Evolutionary conservation across 2,797 vertebrate genomes (phyloP), one percentile per base, ranked within the genome.

Genomic region (Hemitrygon akajei): DNA sequence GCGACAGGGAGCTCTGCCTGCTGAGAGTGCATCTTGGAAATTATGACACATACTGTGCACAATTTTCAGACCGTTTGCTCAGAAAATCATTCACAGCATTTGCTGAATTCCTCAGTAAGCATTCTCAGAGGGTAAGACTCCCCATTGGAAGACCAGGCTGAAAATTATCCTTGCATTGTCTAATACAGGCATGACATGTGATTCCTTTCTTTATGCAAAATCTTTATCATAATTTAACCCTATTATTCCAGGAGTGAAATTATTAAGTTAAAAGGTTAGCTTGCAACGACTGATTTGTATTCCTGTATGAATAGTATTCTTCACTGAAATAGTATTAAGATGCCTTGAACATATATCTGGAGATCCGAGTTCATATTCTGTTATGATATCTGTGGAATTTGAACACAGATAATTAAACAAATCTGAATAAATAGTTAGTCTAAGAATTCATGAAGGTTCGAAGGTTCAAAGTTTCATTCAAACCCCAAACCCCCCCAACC

Each of bases 11-110:
- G 37, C 37, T 40, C 18, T 37, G 11, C 77, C 77, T 79, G 77
- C 77, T 79, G 77, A 79, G 77, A 79, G 77, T 37, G 27, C 77
- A 79, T 37, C 77, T 80, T 80, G 79, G 37, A 80, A 80, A 80
- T 80, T 37, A 37, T 80, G 37, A 80, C 79, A 80, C 79, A 80
- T 20, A 80, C 79, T 80, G 79, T 80, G 79, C 34, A 80, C 79
- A 40, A 80, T 80, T 80, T 80, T 80, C 79, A 80, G 79, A 80
- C 79, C 34, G 37, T 80, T 80, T 80, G 79, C 37, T 80, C 37
- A 40, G 79, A 80, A 40, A 80, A 80, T 80, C 37, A 80, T 80
- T 80, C 79, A 80, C 79, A 80, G 77, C 37, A 80, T 20, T 80
- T 80, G 79, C 20, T 40, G 37, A 22, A 7, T 40, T 40, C 79